A percentile compares a stretch with the other conserved stretches of the same genome.
phyloP scores from a whole-genome alignment of 2,113 vertebrate genomes.

The Poeciliopsis occidentalis region DNA sequence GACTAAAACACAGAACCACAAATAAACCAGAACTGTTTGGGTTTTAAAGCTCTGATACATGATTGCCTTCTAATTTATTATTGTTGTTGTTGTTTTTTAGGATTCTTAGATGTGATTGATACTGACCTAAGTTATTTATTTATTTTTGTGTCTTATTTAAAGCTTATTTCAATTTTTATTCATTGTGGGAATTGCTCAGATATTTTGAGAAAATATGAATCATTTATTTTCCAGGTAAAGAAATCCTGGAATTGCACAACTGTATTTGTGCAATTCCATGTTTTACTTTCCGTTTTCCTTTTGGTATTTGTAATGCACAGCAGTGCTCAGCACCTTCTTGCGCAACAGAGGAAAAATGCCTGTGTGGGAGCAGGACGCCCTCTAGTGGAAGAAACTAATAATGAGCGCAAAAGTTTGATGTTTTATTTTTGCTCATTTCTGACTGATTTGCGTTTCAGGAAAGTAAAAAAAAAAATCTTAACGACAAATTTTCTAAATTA shows the following conservation, averaged over 20 bases:
- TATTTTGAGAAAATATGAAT: background rate
- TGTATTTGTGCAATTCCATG: too few relatives aligned
- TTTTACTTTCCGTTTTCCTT: too few relatives aligned
- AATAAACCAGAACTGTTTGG: background rate
- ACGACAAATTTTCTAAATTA: background rate
- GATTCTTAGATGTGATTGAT: background rate
- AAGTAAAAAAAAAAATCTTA: background rate
- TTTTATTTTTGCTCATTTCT: background rate
- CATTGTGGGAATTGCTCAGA: background rate
- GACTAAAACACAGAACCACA: slow-evolving; percentile 25
- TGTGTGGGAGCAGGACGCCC: slow-evolving; percentile 9
- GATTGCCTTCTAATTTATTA: slow-evolving; percentile 17
- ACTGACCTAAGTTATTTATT: slow-evolving; percentile 60
- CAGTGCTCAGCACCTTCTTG: background rate
- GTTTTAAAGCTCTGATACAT: background rate
- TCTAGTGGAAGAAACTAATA: slow-evolving; percentile 49
- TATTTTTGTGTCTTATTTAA: slow-evolving; percentile 32
- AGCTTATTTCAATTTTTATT: slow-evolving; percentile 25
- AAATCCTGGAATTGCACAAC: too few relatives aligned
- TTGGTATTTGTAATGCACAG: background rate
- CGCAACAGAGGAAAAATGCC: background rate
- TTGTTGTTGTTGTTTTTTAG: background rate
- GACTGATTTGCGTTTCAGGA: background rate
- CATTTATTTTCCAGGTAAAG: background rate
- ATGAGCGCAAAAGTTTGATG: background rate